Percentiles rank a stretch among this genome's conserved stretches.
Evolutionary conservation across 2,888 invertebrate genomes (phyloP).

Genomic region (Tetropium fuscum): DNA sequence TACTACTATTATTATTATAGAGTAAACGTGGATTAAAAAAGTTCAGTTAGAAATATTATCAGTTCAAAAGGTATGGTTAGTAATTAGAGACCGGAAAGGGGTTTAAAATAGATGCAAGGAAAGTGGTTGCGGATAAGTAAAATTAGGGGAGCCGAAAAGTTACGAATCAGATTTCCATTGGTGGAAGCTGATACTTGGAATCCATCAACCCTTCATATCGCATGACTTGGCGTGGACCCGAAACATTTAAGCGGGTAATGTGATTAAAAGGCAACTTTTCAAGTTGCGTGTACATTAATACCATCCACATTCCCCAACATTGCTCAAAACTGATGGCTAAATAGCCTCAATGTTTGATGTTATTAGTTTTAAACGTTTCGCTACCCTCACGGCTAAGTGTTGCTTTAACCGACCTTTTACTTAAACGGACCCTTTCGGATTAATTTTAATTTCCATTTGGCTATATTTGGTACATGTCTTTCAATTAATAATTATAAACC

Average conservation of each 20-base stretch:
- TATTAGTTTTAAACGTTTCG: constrained; percentile 25
- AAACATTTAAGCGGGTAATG: constrained; percentile 55
- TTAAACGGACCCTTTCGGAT: constrained; percentile 1
- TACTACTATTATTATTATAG: no score
- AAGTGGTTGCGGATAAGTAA: no score
- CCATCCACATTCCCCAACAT: constrained; percentile 20
- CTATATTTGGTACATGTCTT: no score
- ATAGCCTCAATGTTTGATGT: constrained; percentile 26
- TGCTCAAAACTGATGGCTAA: constrained; percentile 25
- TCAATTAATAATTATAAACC: no score
- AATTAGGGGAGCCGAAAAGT: no score
- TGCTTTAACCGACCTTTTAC: constrained; percentile 12
- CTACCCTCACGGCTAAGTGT: background rate
- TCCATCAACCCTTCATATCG: constrained; percentile 39
- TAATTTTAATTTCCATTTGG: constrained; percentile 17
- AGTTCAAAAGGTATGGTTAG: no score
- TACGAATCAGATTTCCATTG: background rate
- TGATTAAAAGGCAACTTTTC: constrained; percentile 56
- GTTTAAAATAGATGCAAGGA: no score
- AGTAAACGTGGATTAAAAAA: no score
- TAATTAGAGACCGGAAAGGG: no score
- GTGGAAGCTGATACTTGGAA: constrained; percentile 41
- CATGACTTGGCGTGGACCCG: constrained; percentile 49
- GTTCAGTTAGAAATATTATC: no score
- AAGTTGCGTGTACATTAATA: constrained; percentile 44